These are phyloP conservation scores for Platyrinchus mystaceus DNA, from an alignment of 2,797 vertebrate species.

Conservation along the genomic window DNA sequence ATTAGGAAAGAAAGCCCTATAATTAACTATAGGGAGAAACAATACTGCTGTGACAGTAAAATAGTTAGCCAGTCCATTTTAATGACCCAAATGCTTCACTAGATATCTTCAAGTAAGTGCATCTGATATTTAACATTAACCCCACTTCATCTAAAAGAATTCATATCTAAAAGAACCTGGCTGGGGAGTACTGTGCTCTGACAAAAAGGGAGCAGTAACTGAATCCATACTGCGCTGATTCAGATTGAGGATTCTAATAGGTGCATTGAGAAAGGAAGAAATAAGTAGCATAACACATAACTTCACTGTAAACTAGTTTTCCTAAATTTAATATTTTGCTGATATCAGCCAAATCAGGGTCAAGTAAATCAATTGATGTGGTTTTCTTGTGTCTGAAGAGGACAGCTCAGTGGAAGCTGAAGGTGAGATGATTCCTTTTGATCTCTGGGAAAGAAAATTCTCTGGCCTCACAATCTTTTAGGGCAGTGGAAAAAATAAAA, in stretches of 20 bases:
- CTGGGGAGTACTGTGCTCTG: background rate
- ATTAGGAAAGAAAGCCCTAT: background rate
- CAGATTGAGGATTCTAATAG: background rate
- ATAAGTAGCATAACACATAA: background rate
- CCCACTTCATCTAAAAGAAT: accelerated
- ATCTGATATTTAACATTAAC: background rate
- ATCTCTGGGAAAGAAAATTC: background rate
- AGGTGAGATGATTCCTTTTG: background rate
- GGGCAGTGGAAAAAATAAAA: accelerated
- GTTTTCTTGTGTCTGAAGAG: background rate
- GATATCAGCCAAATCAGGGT: background rate
- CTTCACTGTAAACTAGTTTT: background rate
- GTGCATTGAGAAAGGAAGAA: background rate
- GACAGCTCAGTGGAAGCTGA: background rate
- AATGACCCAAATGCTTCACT: background rate
- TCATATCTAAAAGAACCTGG: background rate
- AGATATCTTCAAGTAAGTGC: background rate
- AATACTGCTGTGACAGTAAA: background rate
- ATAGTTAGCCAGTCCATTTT: background rate
- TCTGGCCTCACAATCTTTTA: background rate
- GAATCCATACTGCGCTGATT: background rate
- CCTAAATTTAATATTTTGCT: background rate
- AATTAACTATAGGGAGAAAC: too few species aligned
- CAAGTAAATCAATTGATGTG: background rate
- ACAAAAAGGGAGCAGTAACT: background rate